phyloP scores from a whole-genome alignment of 2,113 vertebrate species.

The Trinectes maculatus region DNA sequence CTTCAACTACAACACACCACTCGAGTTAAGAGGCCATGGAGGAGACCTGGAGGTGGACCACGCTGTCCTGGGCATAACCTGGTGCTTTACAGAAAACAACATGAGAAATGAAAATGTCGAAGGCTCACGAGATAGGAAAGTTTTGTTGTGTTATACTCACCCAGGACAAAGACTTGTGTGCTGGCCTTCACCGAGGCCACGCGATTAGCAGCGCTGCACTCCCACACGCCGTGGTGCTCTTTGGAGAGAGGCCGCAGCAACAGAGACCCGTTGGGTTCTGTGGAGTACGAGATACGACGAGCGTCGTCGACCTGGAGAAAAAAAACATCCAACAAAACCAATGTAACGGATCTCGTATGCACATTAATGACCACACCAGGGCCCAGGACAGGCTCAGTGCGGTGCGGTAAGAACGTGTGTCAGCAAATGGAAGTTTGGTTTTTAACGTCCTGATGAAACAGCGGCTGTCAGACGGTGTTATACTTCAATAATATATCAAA shows the following conservation, averaged over 20 bases:
- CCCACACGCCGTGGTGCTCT: slow-evolving; percentile 92
- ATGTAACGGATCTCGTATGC: no score
- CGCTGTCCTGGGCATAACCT: no score
- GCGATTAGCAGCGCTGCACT: slow-evolving; percentile 85
- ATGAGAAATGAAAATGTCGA: slow-evolving; percentile 10
- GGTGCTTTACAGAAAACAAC: slow-evolving; percentile 16
- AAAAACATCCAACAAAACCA: no score
- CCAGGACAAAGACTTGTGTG: slow-evolving; percentile 87
- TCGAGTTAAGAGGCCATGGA: slow-evolving; percentile 56
- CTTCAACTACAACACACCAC: slow-evolving; percentile 49
- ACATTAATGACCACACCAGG: no score
- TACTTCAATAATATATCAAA: neutral
- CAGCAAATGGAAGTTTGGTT: neutral
- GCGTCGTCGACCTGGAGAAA: slow-evolving; percentile 80
- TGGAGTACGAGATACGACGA: slow-evolving; percentile 75
- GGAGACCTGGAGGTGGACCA: no score
- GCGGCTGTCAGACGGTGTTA: neutral
- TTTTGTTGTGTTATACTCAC: slow-evolving; percentile 75
- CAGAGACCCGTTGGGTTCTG: slow-evolving; percentile 86
- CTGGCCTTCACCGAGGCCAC: slow-evolving; percentile 82
- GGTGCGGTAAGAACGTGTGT: no score
- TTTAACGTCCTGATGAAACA: neutral
- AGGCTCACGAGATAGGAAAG: slow-evolving; percentile 27
- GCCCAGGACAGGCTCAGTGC: no score
- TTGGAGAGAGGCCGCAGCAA: slow-evolving; percentile 86